Base-by-base conservation (phyloP, 2,797 vertebrate genomes). In the Pseudotriccus pelzelni region DNA sequence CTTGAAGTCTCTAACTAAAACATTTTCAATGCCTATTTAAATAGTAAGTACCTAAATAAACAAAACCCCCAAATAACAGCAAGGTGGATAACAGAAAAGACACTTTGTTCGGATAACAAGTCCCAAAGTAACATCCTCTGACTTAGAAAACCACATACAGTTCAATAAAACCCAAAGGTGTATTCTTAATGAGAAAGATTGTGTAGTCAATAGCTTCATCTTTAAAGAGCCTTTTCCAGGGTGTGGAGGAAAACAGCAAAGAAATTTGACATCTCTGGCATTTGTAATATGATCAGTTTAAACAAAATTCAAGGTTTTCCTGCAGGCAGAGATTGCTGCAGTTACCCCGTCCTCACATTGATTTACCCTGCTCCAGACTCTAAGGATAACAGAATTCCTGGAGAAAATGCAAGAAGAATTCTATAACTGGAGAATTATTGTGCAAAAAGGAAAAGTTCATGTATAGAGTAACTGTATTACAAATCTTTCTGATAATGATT, bases 251-350 rank as follows among this genome's bases (percentile, higher is more conserved):
- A 72, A 81, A 64, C 5, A 66, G n/a, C 28, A 46, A 75, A 34
- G 21, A 80, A 77, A 24, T 59, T 81, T 28, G n/a, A 76, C 44
- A 60, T 67, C 44, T 60, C 74, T n/a, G 39, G 52, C 15, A 24
- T 91, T 82, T 84, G 36, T 36, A 94, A 87, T 12, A 89, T 28
- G 75, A 50, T 87, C 69, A 87, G 19, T 87, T 95, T 72, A 96
- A 96, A 87, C 24, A 91, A 78, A 96, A 95, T 83, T 83, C 92
- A 94, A 36, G 46, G 34, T 69, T 95, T 93, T 91, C 75, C 90
- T 90, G 83, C 24, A 76, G 75, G 82, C 60, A 84, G 88, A 37
- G 69, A 41, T 18, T 84, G 82, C 68, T 87, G 14, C 82, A 95
- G 81, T 77, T 92, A 89, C 74, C 55, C 67, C 81, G 37, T 85